phyloP scores from a whole-genome alignment of 2,888 invertebrate genomes.

The Nephrotoma guestfalica region DNA sequence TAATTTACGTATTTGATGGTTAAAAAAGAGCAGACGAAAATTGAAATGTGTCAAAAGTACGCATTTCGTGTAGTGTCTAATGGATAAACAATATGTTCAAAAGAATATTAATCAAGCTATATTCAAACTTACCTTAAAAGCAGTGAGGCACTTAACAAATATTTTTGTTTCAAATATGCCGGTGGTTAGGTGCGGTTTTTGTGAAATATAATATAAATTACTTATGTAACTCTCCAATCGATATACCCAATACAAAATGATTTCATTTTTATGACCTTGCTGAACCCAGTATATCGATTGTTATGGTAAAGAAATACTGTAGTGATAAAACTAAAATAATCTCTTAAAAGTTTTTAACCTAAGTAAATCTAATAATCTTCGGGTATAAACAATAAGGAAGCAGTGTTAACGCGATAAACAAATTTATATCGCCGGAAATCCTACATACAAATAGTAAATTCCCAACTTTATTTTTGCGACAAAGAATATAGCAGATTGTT shows the following conservation, averaged over 20 bases:
- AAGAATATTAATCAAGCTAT: background rate
- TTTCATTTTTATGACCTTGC: background rate
- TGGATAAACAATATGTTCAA: no score
- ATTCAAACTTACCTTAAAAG: background rate
- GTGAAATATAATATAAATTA: background rate
- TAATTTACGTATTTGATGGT: background rate
- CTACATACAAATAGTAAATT: background rate
- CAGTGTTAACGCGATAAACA: background rate
- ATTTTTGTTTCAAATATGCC: background rate
- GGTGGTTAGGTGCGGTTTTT: background rate
- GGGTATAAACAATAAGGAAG: background rate
- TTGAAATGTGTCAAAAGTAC: no score
- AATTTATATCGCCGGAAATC: background rate
- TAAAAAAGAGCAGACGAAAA: no score
- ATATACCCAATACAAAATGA: background rate
- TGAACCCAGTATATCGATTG: background rate
- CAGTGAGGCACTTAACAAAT: background rate
- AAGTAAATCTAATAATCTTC: background rate
- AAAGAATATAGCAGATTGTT: background rate
- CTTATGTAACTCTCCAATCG: background rate
- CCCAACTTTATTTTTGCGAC: background rate
- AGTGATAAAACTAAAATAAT: background rate
- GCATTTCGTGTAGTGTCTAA: no score
- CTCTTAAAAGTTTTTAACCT: background rate
- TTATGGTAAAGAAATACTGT: background rate